These are phyloP conservation scores for Allolobophora icterica DNA, from an alignment of 2,888 invertebrate genomes.

Conservation along the genomic window DNA sequence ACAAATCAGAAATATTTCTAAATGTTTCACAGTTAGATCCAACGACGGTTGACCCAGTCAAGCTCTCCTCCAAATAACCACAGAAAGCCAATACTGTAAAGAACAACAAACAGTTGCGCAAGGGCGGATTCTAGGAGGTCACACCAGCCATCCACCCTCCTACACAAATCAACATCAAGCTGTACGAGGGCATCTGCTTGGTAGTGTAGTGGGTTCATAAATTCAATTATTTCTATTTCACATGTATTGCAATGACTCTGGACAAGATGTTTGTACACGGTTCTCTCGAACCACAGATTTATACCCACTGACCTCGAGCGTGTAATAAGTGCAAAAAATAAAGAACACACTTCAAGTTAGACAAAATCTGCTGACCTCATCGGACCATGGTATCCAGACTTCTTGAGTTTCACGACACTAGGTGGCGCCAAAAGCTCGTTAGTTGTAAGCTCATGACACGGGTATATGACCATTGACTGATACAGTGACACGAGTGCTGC, in stretches of 20 bases:
- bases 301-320: not conserved
- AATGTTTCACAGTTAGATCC: not conserved
- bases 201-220: not conserved
- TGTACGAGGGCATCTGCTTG: not conserved
- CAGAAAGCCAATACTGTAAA: no score
- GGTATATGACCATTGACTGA: not conserved
- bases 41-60: not conserved
- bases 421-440: not conserved
- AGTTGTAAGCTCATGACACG: not conserved
- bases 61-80: not conserved
- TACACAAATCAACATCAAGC: no score
- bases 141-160: no score
- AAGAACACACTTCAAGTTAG: not conserved
- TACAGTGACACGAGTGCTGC: not conserved
- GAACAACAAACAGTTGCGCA: no score
- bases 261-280: not conserved
- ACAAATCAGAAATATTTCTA: not conserved
- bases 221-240: not conserved
- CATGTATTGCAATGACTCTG: not conserved
- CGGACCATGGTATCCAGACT: constrained; percentile 21
- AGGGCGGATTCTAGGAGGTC: no score
- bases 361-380: not conserved
- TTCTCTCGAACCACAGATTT: no score
- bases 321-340: not conserved
- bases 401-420: not conserved